These are phyloP conservation scores for Perca schrenkii DNA, from an alignment of 2,113 vertebrate genomes.

Conservation along the genomic window DNA sequence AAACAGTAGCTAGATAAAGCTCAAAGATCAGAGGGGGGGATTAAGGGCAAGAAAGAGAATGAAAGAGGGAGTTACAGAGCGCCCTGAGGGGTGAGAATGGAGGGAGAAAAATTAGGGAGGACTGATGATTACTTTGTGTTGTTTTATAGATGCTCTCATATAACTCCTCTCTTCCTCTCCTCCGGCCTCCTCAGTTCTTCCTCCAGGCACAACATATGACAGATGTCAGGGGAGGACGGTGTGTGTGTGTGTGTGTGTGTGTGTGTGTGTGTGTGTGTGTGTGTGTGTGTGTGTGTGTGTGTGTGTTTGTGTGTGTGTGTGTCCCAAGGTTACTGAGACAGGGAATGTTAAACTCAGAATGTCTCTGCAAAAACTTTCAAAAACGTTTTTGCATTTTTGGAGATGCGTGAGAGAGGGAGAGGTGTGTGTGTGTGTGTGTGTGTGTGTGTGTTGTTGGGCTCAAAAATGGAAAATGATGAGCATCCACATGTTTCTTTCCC, in stretches of 20 bases:
- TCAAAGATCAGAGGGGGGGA: slow-evolving; percentile 49
- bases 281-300: too few relatives aligned
- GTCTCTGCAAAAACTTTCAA: too few relatives aligned
- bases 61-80: background rate
- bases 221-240: background rate
- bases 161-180: slow-evolving; percentile 17
- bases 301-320: too few relatives aligned
- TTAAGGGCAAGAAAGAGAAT: slow-evolving; percentile 19
- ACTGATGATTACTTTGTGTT: slow-evolving; percentile 32
- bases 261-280: background rate
- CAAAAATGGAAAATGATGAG: too few relatives aligned
- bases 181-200: background rate
- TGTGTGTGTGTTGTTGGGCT: too few relatives aligned
- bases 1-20: slow-evolving; percentile 28
- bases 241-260: background rate
- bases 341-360: too few relatives aligned
- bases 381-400: too few relatives aligned
- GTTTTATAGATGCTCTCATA: slow-evolving; percentile 57
- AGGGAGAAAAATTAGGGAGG: slow-evolving; percentile 4
- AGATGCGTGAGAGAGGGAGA: too few relatives aligned
- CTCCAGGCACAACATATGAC: slow-evolving; percentile 26
- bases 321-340: too few relatives aligned
- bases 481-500: too few relatives aligned
- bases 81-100: slow-evolving; percentile 43
- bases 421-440: too few relatives aligned